phyloP scores from a whole-genome alignment of 2,888 invertebrate species.

The Torymus aiolomorphi region DNA sequence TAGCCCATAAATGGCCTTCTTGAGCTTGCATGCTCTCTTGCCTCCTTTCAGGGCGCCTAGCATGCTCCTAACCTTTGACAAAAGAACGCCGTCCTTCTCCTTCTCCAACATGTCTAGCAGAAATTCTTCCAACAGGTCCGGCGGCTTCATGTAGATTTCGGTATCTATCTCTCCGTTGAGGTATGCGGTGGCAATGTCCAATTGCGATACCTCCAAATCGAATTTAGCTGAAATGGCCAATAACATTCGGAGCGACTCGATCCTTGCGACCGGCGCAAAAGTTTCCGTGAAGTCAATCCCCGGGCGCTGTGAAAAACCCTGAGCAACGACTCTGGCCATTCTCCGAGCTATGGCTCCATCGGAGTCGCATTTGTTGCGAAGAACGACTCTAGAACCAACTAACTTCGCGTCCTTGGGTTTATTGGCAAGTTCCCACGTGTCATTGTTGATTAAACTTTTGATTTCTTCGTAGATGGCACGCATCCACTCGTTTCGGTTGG shows the following conservation, averaged over 20 bases:
- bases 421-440: slow-evolving; percentile 50
- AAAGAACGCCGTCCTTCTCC: neutral
- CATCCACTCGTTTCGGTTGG: slow-evolving; percentile 13
- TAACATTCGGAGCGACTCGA: too few relatives aligned
- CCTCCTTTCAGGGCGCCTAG: slow-evolving; percentile 20
- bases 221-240: too few relatives aligned
- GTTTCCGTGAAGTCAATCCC: too few relatives aligned
- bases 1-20: too few relatives aligned
- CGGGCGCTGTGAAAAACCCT: slow-evolving; percentile 55
- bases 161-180: too few relatives aligned
- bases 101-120: slow-evolving; percentile 16
- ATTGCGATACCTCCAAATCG: too few relatives aligned
- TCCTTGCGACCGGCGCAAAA: too few relatives aligned
- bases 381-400: slow-evolving; percentile 43
- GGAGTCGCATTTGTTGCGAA: slow-evolving; percentile 51
- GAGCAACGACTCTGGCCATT: slow-evolving; percentile 58
- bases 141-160: too few relatives aligned
- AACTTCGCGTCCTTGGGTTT: slow-evolving; percentile 33
- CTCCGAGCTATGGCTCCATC: slow-evolving; percentile 52
- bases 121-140: slow-evolving; percentile 32
- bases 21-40: slow-evolving; percentile 49
- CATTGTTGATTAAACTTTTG: too few relatives aligned
- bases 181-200: too few relatives aligned
- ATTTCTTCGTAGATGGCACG: slow-evolving; percentile 31
- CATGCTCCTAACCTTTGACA: neutral